Conservation (phyloP, 2,797 vertebrate species). For the Todus mexicanus region DNA sequence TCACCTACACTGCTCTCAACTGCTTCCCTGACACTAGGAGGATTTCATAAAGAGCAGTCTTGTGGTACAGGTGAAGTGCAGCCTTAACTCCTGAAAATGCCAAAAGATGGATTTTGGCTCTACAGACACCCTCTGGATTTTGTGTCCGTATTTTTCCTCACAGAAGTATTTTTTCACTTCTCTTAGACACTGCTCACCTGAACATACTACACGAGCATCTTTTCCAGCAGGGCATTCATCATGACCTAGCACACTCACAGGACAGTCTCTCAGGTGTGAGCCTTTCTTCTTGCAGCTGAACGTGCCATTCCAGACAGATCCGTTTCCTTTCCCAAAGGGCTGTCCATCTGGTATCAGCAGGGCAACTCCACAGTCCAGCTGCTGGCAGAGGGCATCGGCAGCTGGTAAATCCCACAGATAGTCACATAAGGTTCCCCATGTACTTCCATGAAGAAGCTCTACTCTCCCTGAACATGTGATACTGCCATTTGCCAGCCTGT, state of each 20-base stretch:
- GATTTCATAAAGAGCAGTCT: neutral
- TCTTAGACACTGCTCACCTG: slow-evolving; percentile 30
- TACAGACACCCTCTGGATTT: neutral
- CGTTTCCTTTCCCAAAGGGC: slow-evolving; percentile 14
- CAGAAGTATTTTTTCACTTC: neutral
- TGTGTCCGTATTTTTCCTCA: neutral
- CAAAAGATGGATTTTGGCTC: neutral
- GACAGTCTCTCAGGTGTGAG: neutral
- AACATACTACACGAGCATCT: slow-evolving; percentile 31
- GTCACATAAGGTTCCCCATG: slow-evolving; percentile 57
- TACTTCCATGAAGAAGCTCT: slow-evolving; percentile 41
- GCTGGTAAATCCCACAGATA: slow-evolving; percentile 51
- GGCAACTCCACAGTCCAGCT: slow-evolving; percentile 61
- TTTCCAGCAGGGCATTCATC: slow-evolving; percentile 35
- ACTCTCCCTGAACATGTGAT: slow-evolving; percentile 62
- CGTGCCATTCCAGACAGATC: slow-evolving; percentile 29
- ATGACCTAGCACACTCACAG: neutral
- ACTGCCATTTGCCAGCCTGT: slow-evolving; percentile 43
- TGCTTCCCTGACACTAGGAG: neutral
- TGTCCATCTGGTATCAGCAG: neutral
- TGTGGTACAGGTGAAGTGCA: neutral
- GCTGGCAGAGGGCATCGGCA: slow-evolving; percentile 56
- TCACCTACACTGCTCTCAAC: no score
- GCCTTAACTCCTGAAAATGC: neutral
- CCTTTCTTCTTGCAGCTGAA: slow-evolving; percentile 25